Evolutionary conservation across 2,888 invertebrate species (phyloP).

Genomic region (Cyrtodaria siliqua): DNA sequence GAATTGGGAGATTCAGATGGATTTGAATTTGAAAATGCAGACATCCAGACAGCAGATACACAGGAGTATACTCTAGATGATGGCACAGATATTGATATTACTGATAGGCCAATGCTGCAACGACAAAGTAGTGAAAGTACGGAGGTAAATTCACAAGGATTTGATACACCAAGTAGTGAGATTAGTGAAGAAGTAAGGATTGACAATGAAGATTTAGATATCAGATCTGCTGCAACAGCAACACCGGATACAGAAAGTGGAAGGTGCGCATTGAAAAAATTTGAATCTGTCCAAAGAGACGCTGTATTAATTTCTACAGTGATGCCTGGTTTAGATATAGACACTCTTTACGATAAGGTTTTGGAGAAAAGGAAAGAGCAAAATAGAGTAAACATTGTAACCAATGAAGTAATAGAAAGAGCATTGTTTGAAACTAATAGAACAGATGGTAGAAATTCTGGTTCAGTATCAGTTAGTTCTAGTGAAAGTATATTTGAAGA

Average conservation of each 20-base stretch:
- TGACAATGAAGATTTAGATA: background rate
- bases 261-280: conserved; percentile 43
- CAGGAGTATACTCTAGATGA: conserved; percentile 19
- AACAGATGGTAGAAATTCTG: background rate
- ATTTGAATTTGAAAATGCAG: conserved; percentile 23
- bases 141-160: background rate
- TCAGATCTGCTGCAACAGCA: background rate
- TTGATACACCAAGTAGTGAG: background rate
- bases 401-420: conserved; percentile 71
- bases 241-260: background rate
- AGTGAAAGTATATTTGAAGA: conserved; percentile 61
- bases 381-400: conserved; percentile 75
- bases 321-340: conserved; percentile 62
- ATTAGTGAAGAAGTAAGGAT: background rate
- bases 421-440: conserved; percentile 7
- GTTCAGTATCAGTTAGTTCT: conserved; percentile 1
- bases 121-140: background rate
- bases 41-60: conserved; percentile 14
- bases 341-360: conserved; percentile 70
- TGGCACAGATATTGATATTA: background rate
- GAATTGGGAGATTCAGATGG: conserved; percentile 40
- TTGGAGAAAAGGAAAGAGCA: conserved; percentile 59
- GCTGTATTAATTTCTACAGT: conserved; percentile 68
- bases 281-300: conserved; percentile 73
- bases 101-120: background rate